Evolutionary conservation across 1,140 invertebrate genomes (phyloP).

Genomic region (Zaprionus camerounensis): DNA sequence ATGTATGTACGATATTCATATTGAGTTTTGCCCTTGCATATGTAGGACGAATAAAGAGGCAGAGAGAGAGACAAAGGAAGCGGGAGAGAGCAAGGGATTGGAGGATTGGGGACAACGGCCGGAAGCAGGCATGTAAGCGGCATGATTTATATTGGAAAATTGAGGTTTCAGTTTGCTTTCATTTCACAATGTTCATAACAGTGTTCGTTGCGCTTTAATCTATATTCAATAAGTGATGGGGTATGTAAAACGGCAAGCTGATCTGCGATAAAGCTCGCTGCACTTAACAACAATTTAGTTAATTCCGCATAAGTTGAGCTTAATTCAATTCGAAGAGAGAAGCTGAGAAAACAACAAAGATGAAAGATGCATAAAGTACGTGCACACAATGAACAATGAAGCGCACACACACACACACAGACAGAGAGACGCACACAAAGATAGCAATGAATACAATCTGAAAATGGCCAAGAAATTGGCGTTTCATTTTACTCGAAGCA

Average conservation of each 20-base stretch:
- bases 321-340: conserved; percentile 36
- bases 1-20: conserved; percentile 39
- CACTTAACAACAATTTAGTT: conserved; percentile 59
- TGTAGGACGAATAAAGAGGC: not conserved
- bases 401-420: conserved; percentile 23
- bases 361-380: conserved; percentile 64
- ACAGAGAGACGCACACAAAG: conserved; percentile 21
- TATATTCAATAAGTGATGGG: conserved; percentile 32
- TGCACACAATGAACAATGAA: conserved; percentile 54
- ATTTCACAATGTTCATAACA: conserved; percentile 33
- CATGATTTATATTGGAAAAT: conserved; percentile 76
- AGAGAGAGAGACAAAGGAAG: conserved; percentile 10
- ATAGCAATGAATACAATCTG: conserved; percentile 63
- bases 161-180: conserved; percentile 52
- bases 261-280: conserved; percentile 22
- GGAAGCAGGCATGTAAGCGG: conserved; percentile 68
- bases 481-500: conserved; percentile 50
- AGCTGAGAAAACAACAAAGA: conserved; percentile 39
- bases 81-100: conserved; percentile 14
- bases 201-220: conserved; percentile 47
- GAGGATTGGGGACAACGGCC: conserved; percentile 39
- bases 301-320: conserved; percentile 55
- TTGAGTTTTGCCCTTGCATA: conserved; percentile 24
- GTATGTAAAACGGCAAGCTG: not conserved
- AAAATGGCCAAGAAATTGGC: conserved; percentile 66